phyloP scores from a whole-genome alignment of 2,113 vertebrate species.

The Ramphastos sulfuratus region DNA sequence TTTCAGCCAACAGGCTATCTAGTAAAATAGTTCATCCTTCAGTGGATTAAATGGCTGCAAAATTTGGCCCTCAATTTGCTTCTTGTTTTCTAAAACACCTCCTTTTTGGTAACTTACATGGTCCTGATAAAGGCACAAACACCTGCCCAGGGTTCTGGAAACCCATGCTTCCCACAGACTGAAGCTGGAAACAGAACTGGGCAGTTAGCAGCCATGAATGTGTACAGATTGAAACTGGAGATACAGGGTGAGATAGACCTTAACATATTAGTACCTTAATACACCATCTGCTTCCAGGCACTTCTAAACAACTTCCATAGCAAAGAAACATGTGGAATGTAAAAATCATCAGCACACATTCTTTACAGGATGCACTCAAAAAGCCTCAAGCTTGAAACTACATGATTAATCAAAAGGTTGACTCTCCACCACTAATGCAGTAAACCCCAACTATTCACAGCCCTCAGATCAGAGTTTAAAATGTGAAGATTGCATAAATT shows the following conservation, averaged over 20 bases:
- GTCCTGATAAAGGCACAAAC: background rate
- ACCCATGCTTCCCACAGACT: background rate
- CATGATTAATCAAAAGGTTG: background rate
- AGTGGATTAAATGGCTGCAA: background rate
- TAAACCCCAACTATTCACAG: background rate
- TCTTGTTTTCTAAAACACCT: background rate
- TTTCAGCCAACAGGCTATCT: background rate
- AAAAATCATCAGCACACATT: background rate
- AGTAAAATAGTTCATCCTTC: background rate
- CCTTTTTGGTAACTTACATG: background rate
- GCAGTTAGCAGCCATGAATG: background rate
- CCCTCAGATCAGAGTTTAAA: background rate
- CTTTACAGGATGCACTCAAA: background rate
- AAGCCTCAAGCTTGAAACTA: background rate
- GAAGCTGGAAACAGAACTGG: background rate
- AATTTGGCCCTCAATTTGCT: background rate
- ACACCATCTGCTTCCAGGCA: background rate
- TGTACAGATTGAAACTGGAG: background rate
- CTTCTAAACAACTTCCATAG: background rate
- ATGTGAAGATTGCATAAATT: background rate
- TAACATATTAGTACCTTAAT: background rate
- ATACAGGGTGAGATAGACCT: background rate
- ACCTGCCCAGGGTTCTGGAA: background rate
- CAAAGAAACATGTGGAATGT: background rate
- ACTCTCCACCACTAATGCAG: background rate